Base-by-base conservation (phyloP, 2,888 invertebrate genomes). In the Timema podura region DNA sequence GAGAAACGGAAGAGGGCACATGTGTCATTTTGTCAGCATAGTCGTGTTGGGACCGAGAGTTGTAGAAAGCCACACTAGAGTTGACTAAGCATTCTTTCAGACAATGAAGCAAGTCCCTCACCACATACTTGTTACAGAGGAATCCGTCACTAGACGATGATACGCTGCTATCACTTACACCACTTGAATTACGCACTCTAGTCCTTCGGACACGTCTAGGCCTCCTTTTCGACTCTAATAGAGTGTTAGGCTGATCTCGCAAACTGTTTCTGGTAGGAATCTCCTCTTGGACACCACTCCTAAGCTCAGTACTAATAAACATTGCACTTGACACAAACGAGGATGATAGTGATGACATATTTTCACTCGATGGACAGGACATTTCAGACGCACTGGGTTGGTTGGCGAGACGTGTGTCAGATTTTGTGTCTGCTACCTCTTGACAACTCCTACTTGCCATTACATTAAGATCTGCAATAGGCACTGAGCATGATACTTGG, bases 51-150 rank as follows among this genome's bases (percentile, higher is more conserved):
- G 70, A 68, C 3, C 73, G 54, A 0, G 71, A 69, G 64, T 69
- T 72, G 59, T 71, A 71, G 45, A 70, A 46, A 2, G 72, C 72
- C 10, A 69, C 69, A 16, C 67, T 82, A 9, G 82, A 80, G 72
- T 84, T 82, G 47, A 85, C 84, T 69, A 87, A 78, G 74, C 86
- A 84, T 7, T 83, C 77, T 79, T 86, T 87, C 16, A 90, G 78
- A 67, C 86, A 82, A 76, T 84, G 83, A 66, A 89, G 77, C 68
- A 88, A 82, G 65, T 87, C 83, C 76, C 87, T 85, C 5, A 88
- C 83, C 16, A 87, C 84, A 71, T 85, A 83, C 72, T 87, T 83
- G 73, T 85, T 85, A 76, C 88, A 88, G 75, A 88, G 82, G 76
- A 88, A 89, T 0, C 84, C 85, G 7, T 82, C 51, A 44, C 64